These are phyloP conservation scores for Grus americana DNA, from an alignment of 2,113 vertebrate species.

Conservation along the genomic window DNA sequence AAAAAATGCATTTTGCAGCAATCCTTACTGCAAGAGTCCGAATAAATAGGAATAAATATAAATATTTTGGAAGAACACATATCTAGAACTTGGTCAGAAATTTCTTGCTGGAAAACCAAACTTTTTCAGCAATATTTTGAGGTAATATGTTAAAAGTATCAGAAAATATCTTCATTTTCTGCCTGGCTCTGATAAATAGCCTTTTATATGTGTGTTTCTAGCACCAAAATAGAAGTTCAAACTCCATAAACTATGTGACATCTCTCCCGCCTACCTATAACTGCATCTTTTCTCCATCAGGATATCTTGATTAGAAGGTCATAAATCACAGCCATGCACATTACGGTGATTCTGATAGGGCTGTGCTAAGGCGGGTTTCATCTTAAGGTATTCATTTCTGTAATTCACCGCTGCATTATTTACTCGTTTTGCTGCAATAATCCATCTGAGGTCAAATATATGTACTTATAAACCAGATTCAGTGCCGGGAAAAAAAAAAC, in stretches of 20 bases:
- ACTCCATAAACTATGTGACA: neutral
- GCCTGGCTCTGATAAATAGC: neutral
- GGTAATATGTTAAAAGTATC: neutral
- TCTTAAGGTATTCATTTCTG: slow-evolving; percentile 8
- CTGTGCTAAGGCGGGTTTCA: neutral
- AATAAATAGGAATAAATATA: neutral
- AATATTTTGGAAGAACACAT: neutral
- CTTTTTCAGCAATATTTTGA: neutral
- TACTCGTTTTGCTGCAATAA: slow-evolving; percentile 20
- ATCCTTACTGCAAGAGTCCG: neutral
- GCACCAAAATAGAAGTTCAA: slow-evolving; percentile 19
- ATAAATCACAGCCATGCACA: slow-evolving; percentile 37
- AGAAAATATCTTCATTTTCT: neutral
- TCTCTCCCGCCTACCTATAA: slow-evolving; percentile 7
- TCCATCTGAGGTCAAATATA: neutral
- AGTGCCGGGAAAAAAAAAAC: neutral
- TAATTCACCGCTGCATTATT: neutral
- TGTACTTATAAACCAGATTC: slow-evolving; percentile 2
- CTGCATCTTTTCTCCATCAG: slow-evolving; percentile 21
- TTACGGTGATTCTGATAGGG: neutral
- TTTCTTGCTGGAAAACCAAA: neutral
- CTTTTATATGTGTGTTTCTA: neutral
- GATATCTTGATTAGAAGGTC: slow-evolving; percentile 29
- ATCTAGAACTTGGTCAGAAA: neutral
- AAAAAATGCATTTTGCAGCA: slow-evolving; percentile 3